These are phyloP conservation scores for Aromia moschata DNA, from an alignment of 2,888 invertebrate species.

Conservation along the genomic window DNA sequence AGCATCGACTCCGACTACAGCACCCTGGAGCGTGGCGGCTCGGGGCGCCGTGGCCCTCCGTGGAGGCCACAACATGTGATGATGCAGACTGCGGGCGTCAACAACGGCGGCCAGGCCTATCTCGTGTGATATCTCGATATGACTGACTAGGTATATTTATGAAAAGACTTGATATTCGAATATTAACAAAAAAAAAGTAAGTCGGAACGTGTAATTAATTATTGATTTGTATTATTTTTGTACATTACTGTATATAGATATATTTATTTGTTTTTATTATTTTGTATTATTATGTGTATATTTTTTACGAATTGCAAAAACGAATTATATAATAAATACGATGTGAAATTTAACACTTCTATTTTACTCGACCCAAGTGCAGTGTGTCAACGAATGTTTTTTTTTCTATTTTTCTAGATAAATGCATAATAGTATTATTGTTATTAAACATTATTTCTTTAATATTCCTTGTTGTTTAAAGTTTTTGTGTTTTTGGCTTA, in stretches of 20 bases:
- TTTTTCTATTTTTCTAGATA: too few relatives aligned
- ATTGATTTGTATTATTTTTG: conserved; percentile 62
- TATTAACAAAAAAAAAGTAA: conserved; percentile 38
- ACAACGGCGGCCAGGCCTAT: conserved; percentile 72
- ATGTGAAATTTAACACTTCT: conserved; percentile 58
- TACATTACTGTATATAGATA: conserved; percentile 64
- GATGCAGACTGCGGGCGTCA: conserved; percentile 55
- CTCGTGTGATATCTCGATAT: conserved; percentile 71
- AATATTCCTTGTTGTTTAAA: too few relatives aligned
- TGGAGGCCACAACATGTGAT: conserved; percentile 66
- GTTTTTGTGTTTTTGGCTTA: too few relatives aligned
- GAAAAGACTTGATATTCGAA: conserved; percentile 40
- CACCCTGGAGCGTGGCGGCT: conserved; percentile 78
- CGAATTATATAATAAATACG: conserved; percentile 61
- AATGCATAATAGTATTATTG: too few relatives aligned
- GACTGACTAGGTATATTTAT: conserved; percentile 62
- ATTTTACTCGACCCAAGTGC: conserved; percentile 9
- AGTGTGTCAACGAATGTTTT: conserved; percentile 7
- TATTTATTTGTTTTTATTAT: conserved; percentile 63
- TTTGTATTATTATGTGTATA: conserved; percentile 64
- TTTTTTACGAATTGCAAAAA: conserved; percentile 62
- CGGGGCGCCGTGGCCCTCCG: conserved; percentile 63
- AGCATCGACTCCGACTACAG: conserved; percentile 91
- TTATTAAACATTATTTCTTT: too few relatives aligned
- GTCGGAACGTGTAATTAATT: conserved; percentile 52